Base-by-base conservation (phyloP, 2,113 vertebrate species). In the Clinocottus analis region DNA sequence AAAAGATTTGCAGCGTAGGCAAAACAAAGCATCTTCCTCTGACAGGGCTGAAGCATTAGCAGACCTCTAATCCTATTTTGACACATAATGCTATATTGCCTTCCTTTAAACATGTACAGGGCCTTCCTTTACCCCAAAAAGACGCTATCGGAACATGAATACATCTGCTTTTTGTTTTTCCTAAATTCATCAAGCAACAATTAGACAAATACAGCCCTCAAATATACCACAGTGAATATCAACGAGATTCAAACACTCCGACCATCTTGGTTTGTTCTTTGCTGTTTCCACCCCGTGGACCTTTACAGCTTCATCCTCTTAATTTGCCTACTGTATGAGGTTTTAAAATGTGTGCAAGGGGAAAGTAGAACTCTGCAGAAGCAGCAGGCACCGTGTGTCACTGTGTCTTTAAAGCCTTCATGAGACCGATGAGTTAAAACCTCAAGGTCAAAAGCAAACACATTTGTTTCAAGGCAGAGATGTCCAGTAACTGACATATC, bases 11-110 rank as follows among this genome's bases (percentile, higher is more conserved):
- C 91, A 85, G 87, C 59, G 71, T 91, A 82, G 80, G 87, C 90
- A 91, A 89, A 90, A 92, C 77, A 77, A 85, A 85, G 88, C 82
- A 71, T 89, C 85, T 85, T 72, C 80, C 66, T 85, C 61, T 87
- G 87, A 90, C 90, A 90, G 88, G 85, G 84, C 80, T 80, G 79
- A 60, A 84, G 89, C 79, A 87, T 85, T 74, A 85, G 79, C 80
- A 84, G 75, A 80, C 79, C 91, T 87, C 84, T 91, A 91, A 91
- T 92, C 91, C 89, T 86, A 85, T 90, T 89, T 83, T 85, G 82
- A 92, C 85, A 88, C 77, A 90, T 82, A 89, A 88, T 79, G 82
- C 80, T 81, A 85, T 67, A 91, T 86, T 90, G 88, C 89, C 78
- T 89, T 78, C 61, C 53, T 89, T 88, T 74, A 81, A 84, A 74